Evolutionary conservation across 2,113 vertebrate genomes (phyloP).

Genomic region (Gymnocephalus cernua): DNA sequence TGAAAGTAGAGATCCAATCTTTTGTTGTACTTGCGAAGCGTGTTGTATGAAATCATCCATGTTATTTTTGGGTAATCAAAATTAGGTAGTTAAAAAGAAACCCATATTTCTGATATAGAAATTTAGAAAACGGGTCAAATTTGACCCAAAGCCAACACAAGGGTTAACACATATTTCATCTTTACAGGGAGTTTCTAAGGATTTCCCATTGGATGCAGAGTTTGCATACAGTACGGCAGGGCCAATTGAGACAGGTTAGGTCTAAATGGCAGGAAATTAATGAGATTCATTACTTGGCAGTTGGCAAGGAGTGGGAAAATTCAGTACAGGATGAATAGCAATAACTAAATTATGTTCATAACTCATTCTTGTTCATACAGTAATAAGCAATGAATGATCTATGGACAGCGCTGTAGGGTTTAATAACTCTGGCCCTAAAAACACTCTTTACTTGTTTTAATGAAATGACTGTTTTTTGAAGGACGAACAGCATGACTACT

Average conservation of each 20-base stretch:
- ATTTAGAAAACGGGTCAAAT: too few relatives aligned
- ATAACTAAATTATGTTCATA: constrained; percentile 6
- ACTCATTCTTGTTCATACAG: constrained; percentile 11
- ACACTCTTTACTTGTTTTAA: not conserved
- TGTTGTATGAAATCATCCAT: too few relatives aligned
- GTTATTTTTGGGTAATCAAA: too few relatives aligned
- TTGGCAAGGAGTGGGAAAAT: not conserved
- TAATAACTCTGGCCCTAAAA: not conserved
- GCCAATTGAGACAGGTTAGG: not conserved
- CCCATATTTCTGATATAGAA: too few relatives aligned
- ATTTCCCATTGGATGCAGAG: not conserved
- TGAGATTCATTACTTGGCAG: constrained; percentile 4
- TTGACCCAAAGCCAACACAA: too few relatives aligned
- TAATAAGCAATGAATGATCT: constrained; percentile 1
- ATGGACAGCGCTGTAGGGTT: not conserved
- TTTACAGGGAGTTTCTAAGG: not conserved
- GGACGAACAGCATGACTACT: not conserved
- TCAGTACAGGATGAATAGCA: not conserved
- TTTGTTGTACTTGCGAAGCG: too few relatives aligned
- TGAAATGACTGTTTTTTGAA: not conserved
- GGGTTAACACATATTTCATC: not conserved
- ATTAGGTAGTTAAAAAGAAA: too few relatives aligned
- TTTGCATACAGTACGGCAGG: not conserved
- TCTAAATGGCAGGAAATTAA: not conserved
- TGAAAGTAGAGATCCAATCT: too few relatives aligned